Percentiles rank a stretch among this genome's conserved stretches.
Evolutionary conservation across 1,140 invertebrate species (phyloP).

Genomic region (Caenorhabditis latens): DNA sequence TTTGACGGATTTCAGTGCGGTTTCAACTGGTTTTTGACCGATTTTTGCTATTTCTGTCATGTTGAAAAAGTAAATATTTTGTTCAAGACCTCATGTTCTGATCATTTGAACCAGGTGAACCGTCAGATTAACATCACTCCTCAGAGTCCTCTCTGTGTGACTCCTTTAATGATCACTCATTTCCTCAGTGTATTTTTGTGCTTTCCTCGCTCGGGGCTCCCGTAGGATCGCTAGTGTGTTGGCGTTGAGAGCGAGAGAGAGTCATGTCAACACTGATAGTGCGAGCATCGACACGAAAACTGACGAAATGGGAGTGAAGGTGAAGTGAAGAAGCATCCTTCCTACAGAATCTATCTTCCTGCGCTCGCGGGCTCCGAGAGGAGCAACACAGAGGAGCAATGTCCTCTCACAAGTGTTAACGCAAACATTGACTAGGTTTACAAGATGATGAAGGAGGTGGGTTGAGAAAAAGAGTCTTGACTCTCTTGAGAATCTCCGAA

Average conservation of each 20-base stretch:
- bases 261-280: conserved; percentile 49
- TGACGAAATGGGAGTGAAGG: conserved; percentile 35
- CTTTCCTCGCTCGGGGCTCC: neutral
- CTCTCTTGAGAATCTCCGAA: neutral
- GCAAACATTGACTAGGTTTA: conserved; percentile 54
- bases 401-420: conserved; percentile 43
- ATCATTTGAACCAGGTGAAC: conserved; percentile 15
- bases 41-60: too few relatives aligned
- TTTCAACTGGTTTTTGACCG: too few relatives aligned
- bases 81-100: too few relatives aligned
- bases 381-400: neutral
- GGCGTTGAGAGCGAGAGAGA: neutral
- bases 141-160: neutral
- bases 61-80: too few relatives aligned
- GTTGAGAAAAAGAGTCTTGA: neutral
- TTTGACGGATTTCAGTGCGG: too few relatives aligned
- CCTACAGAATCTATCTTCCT: neutral
- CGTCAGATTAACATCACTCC: too few relatives aligned
- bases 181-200: conserved; percentile 27
- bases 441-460: conserved; percentile 4
- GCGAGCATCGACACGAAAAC: conserved; percentile 53
- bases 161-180: neutral
- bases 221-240: neutral
- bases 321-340: neutral
- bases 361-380: neutral